Evolutionary conservation across 2,888 invertebrate genomes (phyloP), one percentile per base, ranked within the genome.

Genomic region (Dicyrtoma fusca): DNA sequence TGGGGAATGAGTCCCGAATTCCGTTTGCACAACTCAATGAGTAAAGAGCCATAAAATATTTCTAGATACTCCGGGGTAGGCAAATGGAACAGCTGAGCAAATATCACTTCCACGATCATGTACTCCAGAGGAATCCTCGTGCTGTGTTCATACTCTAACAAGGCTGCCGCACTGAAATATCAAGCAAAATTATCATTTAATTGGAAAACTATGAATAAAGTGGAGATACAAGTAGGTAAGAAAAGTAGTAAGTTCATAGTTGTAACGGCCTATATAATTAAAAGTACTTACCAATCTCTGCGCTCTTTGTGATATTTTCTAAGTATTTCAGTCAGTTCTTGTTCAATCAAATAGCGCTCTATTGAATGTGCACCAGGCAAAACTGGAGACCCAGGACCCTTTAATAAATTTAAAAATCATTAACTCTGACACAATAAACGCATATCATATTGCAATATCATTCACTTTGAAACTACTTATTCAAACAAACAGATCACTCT

Each of bases 1-100:
- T 97, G 97, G 0, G 99, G 99, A 91, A 99, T 92, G 0, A 95
- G 94, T 0, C 94, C 92, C 0, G 98, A 96, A 83, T 97, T 95
- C 49, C 97, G 87, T 84, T 97, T 97, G 84, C 98, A 98, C 76
- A 99, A 85, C 84, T 99, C 99, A 82, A 99, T 96, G 75, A 99
- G 86, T 74, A 97, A 90, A 0, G 97, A 92, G 0, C 97, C 97
- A 81, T 97, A 97, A 81, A 92, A 92, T 74, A 98, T 91, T 83
- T 98, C 97, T 77, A 95, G 83, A 84, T 92, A 93, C 75, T 92
- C 89, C 0, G 97, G 91, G 8, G 90, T 88, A 0, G 99, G 99
- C 84, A 99, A 88, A 82, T 92, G 91, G 81, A 99, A 97, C 73
- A 99, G 83, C 84, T 97, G 96, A 0, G 92, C 91, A 85, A 99